Evolutionary conservation across 1,140 invertebrate genomes (phyloP), one percentile per base, ranked within the genome.

Genomic region (Heliothis virescens): DNA sequence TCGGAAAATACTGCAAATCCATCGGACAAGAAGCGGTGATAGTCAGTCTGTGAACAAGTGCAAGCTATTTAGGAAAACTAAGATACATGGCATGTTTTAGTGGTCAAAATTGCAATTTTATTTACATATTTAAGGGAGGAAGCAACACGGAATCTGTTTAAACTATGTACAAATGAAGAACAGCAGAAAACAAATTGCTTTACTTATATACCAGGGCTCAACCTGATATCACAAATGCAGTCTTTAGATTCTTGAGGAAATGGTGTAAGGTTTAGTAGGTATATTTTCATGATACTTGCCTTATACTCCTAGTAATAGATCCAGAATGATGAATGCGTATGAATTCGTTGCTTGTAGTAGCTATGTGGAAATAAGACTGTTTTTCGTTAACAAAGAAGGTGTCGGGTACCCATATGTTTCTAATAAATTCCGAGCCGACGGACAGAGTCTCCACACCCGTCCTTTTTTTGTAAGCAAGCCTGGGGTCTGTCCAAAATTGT

Each of bases 381-480:
- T 99, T 99, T 95, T 99, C 98, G 95, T 99, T 99, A 86, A 98
- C 98, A 95, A 99, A 99, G 95, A 99, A 99, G 83, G 98, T 99
- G 95, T 99, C 98, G 84, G 98, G 98, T 91, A 99, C 98, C 98
- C 98, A 99, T 90, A 99, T 98, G 95, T 98, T 98, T 94, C 98
- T 98, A 93, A 99, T 98, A 95, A 98, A 99, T 95, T 98, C 98
- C 86, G 97, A 98, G 88, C 97, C 98, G 85, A 97, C 98, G 85
- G 97, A 97, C 69, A 98, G 95, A 86, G 97, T 98, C 92, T 98
- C 97, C 82, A 98, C 97, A 77, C 97, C 97, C 53, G 96, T 96
- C 89, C 97, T 95, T 94, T 97, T 97, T 92, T 96, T 96, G 95
- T 98, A 99, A 83, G 97, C 97, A 88, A 99, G 96, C 88, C 98